These are phyloP conservation scores for Rosalia funebris DNA, from an alignment of 2,888 invertebrate genomes.

Conservation along the genomic window DNA sequence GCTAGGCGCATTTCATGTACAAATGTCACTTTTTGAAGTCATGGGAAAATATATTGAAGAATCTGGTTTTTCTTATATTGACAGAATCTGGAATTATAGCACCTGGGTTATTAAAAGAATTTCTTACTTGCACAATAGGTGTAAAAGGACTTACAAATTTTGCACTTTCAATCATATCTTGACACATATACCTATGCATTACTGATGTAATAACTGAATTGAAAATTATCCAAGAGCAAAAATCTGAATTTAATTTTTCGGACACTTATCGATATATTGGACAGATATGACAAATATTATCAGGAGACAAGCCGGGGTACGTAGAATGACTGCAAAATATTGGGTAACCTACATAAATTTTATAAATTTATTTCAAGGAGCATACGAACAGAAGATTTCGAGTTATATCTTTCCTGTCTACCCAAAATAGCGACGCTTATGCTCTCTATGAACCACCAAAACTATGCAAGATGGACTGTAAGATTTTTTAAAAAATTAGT, in stretches of 20 bases:
- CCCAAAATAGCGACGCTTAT: conserved; percentile 10
- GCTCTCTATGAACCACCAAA: conserved; percentile 26
- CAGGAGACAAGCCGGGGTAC: not conserved
- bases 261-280: no score
- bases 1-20: conserved; percentile 51
- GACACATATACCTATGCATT: not conserved
- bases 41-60: conserved; percentile 31
- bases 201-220: not conserved
- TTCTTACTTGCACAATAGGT: conserved; percentile 26
- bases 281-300: no score
- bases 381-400: conserved; percentile 10
- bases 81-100: conserved; percentile 18
- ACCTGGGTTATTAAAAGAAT: conserved; percentile 23
- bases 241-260: not conserved
- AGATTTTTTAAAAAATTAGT: conserved; percentile 21
- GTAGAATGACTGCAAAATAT: conserved; percentile 12
- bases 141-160: conserved; percentile 19
- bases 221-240: not conserved
- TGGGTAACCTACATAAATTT: conserved; percentile 25
- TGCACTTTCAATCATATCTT: not conserved
- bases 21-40: conserved; percentile 43
- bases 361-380: conserved; percentile 18
- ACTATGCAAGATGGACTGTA: conserved; percentile 26
- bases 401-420: conserved; percentile 9
- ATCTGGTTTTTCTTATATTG: conserved; percentile 18